Evolutionary conservation across 2,888 invertebrate species (phyloP), one percentile per base, ranked within the genome.

Genomic region (Merodon equestris): DNA sequence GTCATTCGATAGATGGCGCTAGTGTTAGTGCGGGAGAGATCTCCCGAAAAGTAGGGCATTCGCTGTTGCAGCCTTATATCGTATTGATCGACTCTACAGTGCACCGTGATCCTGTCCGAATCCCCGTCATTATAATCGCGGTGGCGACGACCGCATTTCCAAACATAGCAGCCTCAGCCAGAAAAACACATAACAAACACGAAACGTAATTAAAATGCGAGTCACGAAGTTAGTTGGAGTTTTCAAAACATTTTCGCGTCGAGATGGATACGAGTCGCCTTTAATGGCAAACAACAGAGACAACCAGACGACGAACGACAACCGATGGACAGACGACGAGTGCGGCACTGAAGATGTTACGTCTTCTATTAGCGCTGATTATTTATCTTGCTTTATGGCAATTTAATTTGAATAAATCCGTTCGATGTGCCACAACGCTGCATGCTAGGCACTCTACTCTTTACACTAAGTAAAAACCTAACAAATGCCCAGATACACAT

Each of bases 361-460:
- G 27, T 27, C 50, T 56, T 76, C 66, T 56, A 66, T 51, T 42
- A 40, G 17, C 17, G 50, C 57, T 67, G 66, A 67, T 73, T 73
- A 57, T 77, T 67, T 73, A 72, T 73, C 61, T 73, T 58, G 48
- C 47, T 53, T 53, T 67, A 66, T 51, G 73, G 77, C 67, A 73
- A 73, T 77, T 68, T 73, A 77, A 77, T 77, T 77, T 77, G 73
- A 73, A 77, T 73, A 77, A 77, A 63, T 67, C 53, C 27, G 27
- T 27, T 7, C 57, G 61, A 67, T 77, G 77, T 77, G 67, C 72
- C 72, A 57, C 77, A 77, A 61, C 42, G 67, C 47, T 77, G 73
- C 17, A 45, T 63, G 36, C 18, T 63, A 48, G 77, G 4, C 45
- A 36, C 57, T 63, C 73, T 44, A 47, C 66, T 72, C 9, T 61